Base-by-base conservation (phyloP, 2,113 vertebrate species). In the Nestor notabilis region DNA sequence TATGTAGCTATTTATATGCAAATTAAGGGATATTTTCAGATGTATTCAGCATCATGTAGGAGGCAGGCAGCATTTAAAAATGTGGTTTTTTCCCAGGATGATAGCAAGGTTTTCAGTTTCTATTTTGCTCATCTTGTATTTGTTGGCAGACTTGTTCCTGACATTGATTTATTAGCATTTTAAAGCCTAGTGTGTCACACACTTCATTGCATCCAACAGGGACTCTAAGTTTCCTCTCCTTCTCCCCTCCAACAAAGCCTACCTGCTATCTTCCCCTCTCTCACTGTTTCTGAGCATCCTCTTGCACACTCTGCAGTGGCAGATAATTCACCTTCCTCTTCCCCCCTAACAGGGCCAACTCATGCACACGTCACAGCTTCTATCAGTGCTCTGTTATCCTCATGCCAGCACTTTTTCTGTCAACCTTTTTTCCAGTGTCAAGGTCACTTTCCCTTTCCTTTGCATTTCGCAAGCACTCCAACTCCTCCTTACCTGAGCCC, bases 1-100 rank as follows among this genome's bases (percentile, higher is more conserved):
- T 97, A 95, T 94, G 91, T 82, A 91, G 91, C 92, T 98, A 94
- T 97, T 98, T 97, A 95, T 95, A 97, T 97, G 97, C 70, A 97
- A 98, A 98, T 97, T 96, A 77, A 71, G 74, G 55, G 90, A 91
- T 96, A 96, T 96, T 97, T 98, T 97, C 83, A 86, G 91, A 91
- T 75, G 83, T 88, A 82, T 95, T 96, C 50, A 47, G 86, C 72
- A 97, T 94, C 95, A 88, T 76, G 88, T 92, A 88, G 80, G 79
- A 97, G 93, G 86, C 58, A 97, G 55, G 43, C 90, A 97, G 90
- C 95, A 85, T 98, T 97, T 96, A 78, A 97, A 97, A 95, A 91
- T 76, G 86, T 70, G 44, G 0, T 86, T 65, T 89, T 89, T 96
- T 93, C 95, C 72, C 53, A 86, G 55, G 65, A 60, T 68, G 56